phyloP scores from a whole-genome alignment of 2,797 vertebrate species.

The Karalla daura region DNA sequence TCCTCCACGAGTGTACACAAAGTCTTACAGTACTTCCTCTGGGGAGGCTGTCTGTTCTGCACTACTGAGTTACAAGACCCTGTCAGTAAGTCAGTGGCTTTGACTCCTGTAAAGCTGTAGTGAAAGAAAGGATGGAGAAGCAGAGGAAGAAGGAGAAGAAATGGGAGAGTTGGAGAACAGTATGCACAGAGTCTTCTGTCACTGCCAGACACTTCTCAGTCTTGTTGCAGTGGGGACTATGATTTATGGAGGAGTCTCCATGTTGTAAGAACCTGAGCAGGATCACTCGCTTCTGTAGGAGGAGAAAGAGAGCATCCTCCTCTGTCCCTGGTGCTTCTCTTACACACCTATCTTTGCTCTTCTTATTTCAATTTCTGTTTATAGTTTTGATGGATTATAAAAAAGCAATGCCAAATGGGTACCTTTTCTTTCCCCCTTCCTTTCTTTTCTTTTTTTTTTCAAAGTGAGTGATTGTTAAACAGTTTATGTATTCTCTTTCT shows the following conservation, averaged over 20 bases:
- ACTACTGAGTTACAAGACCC: slow-evolving; percentile 51
- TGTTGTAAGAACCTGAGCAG: slow-evolving; percentile 75
- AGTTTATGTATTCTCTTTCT: slow-evolving; percentile 85
- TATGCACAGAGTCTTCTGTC: slow-evolving; percentile 66
- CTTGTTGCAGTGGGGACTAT: slow-evolving; percentile 67
- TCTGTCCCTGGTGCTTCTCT: slow-evolving; percentile 71
- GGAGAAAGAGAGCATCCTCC: slow-evolving; percentile 57
- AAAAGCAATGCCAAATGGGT: slow-evolving; percentile 73
- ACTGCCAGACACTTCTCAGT: slow-evolving; percentile 67
- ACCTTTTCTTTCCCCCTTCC: slow-evolving; percentile 48
- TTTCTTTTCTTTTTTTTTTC: slow-evolving; percentile 70
- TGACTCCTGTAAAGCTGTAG: slow-evolving; percentile 57
- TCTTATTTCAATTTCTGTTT: slow-evolving; percentile 84
- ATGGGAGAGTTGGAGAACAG: slow-evolving; percentile 43
- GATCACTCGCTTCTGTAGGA: slow-evolving; percentile 71
- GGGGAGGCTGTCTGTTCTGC: slow-evolving; percentile 43
- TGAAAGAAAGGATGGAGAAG: slow-evolving; percentile 43
- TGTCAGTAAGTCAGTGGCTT: slow-evolving; percentile 54
- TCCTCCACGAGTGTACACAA: slow-evolving; percentile 29
- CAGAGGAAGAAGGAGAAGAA: slow-evolving; percentile 38
- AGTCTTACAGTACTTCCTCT: slow-evolving; percentile 28
- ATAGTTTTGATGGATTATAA: slow-evolving; percentile 79
- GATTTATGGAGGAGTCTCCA: slow-evolving; percentile 79
- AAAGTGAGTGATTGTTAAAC: slow-evolving; percentile 84
- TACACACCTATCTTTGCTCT: slow-evolving; percentile 74